Evolutionary conservation across 2,113 vertebrate species (phyloP).

Genomic region (Equus quagga): DNA sequence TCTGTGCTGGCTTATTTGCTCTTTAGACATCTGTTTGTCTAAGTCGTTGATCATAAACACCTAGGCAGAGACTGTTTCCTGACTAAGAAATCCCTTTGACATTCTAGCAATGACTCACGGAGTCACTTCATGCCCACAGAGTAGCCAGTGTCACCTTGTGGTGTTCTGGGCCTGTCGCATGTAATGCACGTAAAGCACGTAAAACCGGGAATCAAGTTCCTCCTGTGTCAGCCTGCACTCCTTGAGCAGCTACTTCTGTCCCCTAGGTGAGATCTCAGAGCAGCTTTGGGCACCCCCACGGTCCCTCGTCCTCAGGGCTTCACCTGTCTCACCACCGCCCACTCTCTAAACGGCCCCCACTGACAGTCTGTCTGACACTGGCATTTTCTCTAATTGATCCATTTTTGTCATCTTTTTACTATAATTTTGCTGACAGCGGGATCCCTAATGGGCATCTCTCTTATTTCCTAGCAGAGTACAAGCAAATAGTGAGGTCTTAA

Average conservation of each 20-base stretch:
- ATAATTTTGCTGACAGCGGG: background rate
- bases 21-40: slow-evolving; percentile 33
- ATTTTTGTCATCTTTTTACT: background rate
- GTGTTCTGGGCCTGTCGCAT: background rate
- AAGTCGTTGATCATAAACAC: slow-evolving; percentile 66
- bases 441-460: background rate
- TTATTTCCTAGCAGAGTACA: background rate
- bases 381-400: background rate
- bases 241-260: background rate
- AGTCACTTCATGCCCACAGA: slow-evolving; percentile 49
- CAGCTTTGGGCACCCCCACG: background rate
- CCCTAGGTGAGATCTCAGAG: background rate
- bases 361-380: background rate
- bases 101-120: slow-evolving; percentile 73
- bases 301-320: background rate
- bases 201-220: background rate
- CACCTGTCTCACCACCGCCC: background rate
- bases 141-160: slow-evolving; percentile 47
- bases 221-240: background rate
- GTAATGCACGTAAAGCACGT: background rate
- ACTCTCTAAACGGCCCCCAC: background rate
- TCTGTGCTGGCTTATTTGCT: background rate
- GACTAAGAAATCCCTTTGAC: slow-evolving; percentile 70
- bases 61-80: slow-evolving; percentile 58
- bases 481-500: background rate